Evolutionary conservation across 64 coral and sea anemone genomes (phyloP).

Genomic region (Dendrophyllia cribrosa): DNA sequence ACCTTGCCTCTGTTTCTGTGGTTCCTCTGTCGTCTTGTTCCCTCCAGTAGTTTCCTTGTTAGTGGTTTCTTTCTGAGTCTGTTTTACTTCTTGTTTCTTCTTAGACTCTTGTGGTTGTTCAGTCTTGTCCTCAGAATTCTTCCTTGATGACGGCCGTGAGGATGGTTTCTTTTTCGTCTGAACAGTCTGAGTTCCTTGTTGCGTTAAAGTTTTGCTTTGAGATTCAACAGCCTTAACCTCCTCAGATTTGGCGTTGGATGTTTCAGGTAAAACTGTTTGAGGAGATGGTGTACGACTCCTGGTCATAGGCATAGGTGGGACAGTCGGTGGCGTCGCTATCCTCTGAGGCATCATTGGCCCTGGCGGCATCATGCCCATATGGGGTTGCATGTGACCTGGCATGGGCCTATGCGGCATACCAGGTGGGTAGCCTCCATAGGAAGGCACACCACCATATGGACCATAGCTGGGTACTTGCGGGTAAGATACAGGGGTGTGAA

Average conservation of each 20-base stretch:
- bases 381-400: conserved; percentile 32
- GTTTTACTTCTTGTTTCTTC: conserved; percentile 63
- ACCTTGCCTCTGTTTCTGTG: conserved; percentile 76
- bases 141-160: conserved; percentile 68
- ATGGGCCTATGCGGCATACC: conserved; percentile 24
- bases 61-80: background rate
- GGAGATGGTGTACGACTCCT: conserved; percentile 83
- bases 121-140: conserved; percentile 68
- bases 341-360: conserved; percentile 63
- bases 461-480: conserved; percentile 42
- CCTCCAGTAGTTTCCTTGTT: conserved; percentile 40
- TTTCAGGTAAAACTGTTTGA: conserved; percentile 50
- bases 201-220: conserved; percentile 65
- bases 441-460: conserved; percentile 72
- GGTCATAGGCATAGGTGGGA: background rate
- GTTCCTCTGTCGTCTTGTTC: background rate
- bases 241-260: background rate
- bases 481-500: conserved; percentile 33
- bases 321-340: conserved; percentile 74
- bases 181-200: conserved; percentile 78
- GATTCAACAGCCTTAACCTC: conserved; percentile 38
- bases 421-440: conserved; percentile 62
- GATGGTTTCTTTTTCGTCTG: conserved; percentile 73
- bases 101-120: conserved; percentile 10
- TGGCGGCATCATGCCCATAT: conserved; percentile 54